Conservation (phyloP, 2,113 vertebrate species). For the Nesogale talazaci region DNA sequence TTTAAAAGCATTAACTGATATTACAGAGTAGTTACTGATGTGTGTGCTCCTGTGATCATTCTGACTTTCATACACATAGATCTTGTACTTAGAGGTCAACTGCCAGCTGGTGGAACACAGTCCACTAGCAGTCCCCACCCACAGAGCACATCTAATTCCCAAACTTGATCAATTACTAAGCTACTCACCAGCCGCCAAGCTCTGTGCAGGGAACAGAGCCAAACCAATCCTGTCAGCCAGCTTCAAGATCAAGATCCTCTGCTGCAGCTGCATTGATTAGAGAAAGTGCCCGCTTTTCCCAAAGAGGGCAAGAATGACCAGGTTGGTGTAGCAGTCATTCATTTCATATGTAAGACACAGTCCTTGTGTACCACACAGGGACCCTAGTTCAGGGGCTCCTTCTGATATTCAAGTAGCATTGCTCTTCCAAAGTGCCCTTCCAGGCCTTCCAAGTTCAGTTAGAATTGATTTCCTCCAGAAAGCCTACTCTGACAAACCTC, state of each 20-base stretch:
- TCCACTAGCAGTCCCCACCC: neutral
- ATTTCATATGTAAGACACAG: fast-evolving
- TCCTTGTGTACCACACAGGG: neutral
- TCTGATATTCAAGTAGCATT: neutral
- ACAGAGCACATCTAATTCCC: neutral
- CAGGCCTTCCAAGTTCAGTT: neutral
- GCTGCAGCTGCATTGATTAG: neutral
- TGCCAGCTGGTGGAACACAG: neutral
- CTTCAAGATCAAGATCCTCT: neutral
- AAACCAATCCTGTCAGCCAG: neutral
- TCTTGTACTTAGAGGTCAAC: neutral
- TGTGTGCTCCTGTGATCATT: neutral
- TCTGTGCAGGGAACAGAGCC: neutral
- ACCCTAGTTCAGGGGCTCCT: neutral
- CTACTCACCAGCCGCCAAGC: neutral
- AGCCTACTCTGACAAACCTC: neutral
- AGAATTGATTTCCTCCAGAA: neutral
- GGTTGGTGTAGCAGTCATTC: neutral
- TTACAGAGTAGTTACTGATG: neutral
- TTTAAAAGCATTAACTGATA: neutral
- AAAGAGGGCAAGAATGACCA: neutral
- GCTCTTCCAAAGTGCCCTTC: neutral
- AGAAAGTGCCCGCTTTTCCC: neutral
- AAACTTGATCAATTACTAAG: neutral
- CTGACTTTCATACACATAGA: neutral